Evolutionary conservation across 2,888 invertebrate species (phyloP), one percentile per base, ranked within the genome.

Genomic region (Argyra leucocephala): DNA sequence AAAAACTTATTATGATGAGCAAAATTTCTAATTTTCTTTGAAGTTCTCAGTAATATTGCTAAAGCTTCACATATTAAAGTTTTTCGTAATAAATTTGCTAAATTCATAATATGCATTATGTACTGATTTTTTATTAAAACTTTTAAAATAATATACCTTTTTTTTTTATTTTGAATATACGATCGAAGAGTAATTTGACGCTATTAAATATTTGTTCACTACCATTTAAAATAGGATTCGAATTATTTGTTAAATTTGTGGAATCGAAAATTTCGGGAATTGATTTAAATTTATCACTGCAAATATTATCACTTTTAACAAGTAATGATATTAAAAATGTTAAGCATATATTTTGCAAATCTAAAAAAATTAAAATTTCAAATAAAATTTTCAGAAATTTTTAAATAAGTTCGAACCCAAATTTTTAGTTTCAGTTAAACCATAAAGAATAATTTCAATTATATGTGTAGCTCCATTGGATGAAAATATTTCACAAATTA

Each of bases 41-140:
- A 77, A 9, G 72, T 71, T 65, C 77, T 76, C 0, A 79, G 67
- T 9, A 79, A 68, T 26, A 73, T 69, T 0, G 74, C 74, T 1
- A 79, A 66, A 0, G 75, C 72, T 64, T 76, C 76, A 31, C 72
- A 73, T 3, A 77, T 31, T 23, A 61, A 26, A 9, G 31, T 61
- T 23, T 60, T 60, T 18, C 12, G n/a, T 60, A 3, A 22, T 6
- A 7, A 60, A 12, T 18, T 15, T 60, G 22, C 9, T 12, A 23
- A 22, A 31, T 31, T 31, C n/a, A n/a, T n/a, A n/a, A n/a, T n/a
- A n/a, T n/a, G n/a, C n/a, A n/a, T n/a, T n/a, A n/a, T n/a, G n/a
- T n/a, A n/a, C n/a, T n/a, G n/a, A n/a, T n/a, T n/a, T n/a, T n/a
- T n/a, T 31, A 31, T 31, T 7, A 31, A 31, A 31, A 31, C 48